Evolutionary conservation across 2,113 vertebrate species (phyloP).

Genomic region (Budorcas taxicolor): DNA sequence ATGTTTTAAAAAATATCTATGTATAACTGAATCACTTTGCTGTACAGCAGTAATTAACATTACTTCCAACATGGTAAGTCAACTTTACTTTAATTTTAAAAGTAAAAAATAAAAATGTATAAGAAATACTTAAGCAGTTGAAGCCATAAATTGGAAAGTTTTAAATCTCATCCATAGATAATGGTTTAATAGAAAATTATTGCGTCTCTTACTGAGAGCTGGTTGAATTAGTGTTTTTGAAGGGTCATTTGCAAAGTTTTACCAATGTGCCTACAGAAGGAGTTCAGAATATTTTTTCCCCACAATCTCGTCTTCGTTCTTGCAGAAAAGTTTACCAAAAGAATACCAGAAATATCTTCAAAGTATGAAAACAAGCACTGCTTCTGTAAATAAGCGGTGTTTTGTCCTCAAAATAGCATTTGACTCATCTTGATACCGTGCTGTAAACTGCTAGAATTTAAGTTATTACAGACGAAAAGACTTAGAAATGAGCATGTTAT

Average conservation of each 20-base stretch:
- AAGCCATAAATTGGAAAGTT: background rate
- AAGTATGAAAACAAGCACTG: background rate
- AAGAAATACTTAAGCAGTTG: background rate
- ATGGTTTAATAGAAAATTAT: background rate
- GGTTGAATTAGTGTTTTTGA: background rate
- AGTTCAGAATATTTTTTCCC: background rate
- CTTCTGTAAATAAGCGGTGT: background rate
- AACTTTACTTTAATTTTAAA: background rate
- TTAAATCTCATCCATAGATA: background rate
- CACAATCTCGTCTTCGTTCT: background rate
- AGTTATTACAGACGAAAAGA: background rate
- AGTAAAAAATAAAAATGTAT: background rate
- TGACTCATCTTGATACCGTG: background rate
- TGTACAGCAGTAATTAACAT: background rate
- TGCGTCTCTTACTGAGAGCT: background rate
- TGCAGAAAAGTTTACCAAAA: background rate
- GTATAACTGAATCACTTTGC: background rate
- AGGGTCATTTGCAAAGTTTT: background rate
- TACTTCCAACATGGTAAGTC: background rate
- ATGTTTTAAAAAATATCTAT: background rate
- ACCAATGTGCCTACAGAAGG: background rate
- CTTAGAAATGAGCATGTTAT: background rate
- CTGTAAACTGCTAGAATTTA: background rate
- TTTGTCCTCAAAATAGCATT: background rate
- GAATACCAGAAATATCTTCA: background rate